These are phyloP conservation scores for Dendronephthya gigantea DNA, from an alignment of 64 coral and sea anemone genomes.

Conservation along the genomic window DNA sequence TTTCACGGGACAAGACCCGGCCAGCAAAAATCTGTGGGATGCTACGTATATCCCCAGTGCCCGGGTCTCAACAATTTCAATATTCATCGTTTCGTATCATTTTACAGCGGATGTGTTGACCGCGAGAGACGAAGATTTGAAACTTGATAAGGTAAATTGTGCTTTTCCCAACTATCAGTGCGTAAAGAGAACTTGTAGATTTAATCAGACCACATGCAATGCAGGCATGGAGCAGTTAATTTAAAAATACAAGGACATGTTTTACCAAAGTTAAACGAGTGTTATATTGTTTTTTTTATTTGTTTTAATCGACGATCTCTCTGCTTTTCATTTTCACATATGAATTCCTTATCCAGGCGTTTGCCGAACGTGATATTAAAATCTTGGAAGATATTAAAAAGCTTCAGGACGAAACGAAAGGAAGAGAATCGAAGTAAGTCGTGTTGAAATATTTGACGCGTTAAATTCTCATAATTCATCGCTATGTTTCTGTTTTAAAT, in stretches of 20 bases:
- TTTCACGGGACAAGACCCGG: not conserved
- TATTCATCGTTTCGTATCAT: too few species aligned
- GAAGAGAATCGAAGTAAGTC: conserved; percentile 68
- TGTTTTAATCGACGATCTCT: too few species aligned
- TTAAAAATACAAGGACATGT: too few species aligned
- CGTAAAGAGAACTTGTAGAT: too few species aligned
- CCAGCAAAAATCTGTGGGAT: not conserved
- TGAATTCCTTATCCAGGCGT: conserved; percentile 34
- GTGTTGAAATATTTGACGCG: not conserved
- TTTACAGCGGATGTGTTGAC: conserved; percentile 36
- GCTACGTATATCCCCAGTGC: too few species aligned
- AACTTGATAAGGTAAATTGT: conserved; percentile 71
- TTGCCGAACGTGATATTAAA: conserved; percentile 65
- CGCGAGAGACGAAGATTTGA: conserved; percentile 61
- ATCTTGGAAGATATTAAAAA: conserved; percentile 66
- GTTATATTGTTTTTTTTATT: too few species aligned
- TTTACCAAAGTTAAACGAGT: too few species aligned
- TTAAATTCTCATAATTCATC: not conserved
- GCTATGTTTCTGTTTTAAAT: not conserved
- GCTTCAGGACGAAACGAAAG: conserved; percentile 56
- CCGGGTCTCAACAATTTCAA: too few species aligned
- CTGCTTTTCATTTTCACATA: not conserved
- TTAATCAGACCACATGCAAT: not conserved
- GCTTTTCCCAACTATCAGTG: too few species aligned
- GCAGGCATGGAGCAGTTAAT: too few species aligned